Evolutionary conservation across 2,113 vertebrate species (phyloP), one percentile per base, ranked within the genome.

Genomic region (Prionailurus viverrinus): DNA sequence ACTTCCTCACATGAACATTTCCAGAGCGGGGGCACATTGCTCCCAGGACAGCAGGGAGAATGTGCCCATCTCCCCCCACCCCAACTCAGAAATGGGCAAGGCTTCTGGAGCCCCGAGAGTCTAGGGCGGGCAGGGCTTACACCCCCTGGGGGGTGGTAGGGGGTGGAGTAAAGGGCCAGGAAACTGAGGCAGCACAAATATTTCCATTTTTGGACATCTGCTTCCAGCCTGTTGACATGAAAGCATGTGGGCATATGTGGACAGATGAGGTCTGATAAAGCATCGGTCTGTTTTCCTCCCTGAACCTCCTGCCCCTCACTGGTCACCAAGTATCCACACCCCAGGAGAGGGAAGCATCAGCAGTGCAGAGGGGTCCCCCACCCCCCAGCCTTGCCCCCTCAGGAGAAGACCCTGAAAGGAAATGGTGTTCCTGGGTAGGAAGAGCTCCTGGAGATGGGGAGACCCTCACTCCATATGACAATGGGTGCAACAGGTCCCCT

Each of bases 161-260:
- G 5, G 33, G 71, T 66, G 4, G 11, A 58, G 41, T 33, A n/a
- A 58, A 73, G 4, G 3, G 29, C 29, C 31, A 39, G 74, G n/a
- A 95, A 68, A 91, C 69, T 48, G 36, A 88, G 48, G 66, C 61
- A 61, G 9, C 12, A 45, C 48, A n/a, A 15, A 9, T 10, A 9
- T 58, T 66, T 83, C 90, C 36, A 76, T n/a, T 65, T 95, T 41
- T 27, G 45, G 87, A 45, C 61, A 79, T 79, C 69, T 76, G 48
- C 61, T 51, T 65, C 87, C 36, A 23, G 68, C 63, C 69, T 84
- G 63, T 10, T 8, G 29, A 58, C 36, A 8, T 23, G 58, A 53
- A 53, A 68, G 16, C 0, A 0, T 11, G 1, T 29, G 71, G 39
- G n/a, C 8, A 5, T 1, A 1, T 48, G 63, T 39, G 65, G 18